Base-by-base conservation (phyloP, 2,888 invertebrate species). In the Heterodera filipjevi region DNA sequence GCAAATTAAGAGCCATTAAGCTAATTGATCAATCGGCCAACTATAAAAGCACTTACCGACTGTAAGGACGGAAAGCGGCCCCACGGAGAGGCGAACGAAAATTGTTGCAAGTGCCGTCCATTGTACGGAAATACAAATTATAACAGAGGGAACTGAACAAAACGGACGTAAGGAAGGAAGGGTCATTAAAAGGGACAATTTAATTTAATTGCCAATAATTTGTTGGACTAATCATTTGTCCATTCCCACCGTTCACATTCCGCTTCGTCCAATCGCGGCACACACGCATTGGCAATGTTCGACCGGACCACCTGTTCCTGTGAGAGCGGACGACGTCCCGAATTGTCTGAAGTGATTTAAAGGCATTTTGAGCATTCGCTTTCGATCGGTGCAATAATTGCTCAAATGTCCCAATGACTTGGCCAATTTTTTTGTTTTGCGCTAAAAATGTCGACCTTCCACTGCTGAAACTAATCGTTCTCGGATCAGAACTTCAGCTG, bases 51-150 rank as follows among this genome's bases (percentile, higher is more conserved):
- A 53, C n/a, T 53, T 53, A 82, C 83, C 84, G 68, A 68, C 82
- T 83, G 79, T 87, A 89, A 30, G 94, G 94, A 0, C 94, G 93
- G 82, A 95, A 92, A 0, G 97, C 95, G 0, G 96, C 93, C 16
- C 98, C 98, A 94, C 95, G 95, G 77, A 93, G 93, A 0, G 96
- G 94, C 94, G 82, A 95, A 92, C 92, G 92, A 76, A 96, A 92
- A 90, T 99, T 99, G 90, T 99, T 99, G 89, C 99, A 99, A 30
- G 94, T 94, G 0, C 98, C 99, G 89, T 98, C 96, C 80, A 95
- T 92, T 77, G 93, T 93, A 92, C 89, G 95, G 84, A 84, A 88
- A 98, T 89, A 97, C 96, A 80, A 95, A 92, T 78, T 93, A 93
- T 0, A 89, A 81, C 89, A 89, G 12, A 86, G 80, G 73, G 85